Evolutionary conservation across 2,888 invertebrate genomes (phyloP).

Genomic region (Pyralis farinalis): DNA sequence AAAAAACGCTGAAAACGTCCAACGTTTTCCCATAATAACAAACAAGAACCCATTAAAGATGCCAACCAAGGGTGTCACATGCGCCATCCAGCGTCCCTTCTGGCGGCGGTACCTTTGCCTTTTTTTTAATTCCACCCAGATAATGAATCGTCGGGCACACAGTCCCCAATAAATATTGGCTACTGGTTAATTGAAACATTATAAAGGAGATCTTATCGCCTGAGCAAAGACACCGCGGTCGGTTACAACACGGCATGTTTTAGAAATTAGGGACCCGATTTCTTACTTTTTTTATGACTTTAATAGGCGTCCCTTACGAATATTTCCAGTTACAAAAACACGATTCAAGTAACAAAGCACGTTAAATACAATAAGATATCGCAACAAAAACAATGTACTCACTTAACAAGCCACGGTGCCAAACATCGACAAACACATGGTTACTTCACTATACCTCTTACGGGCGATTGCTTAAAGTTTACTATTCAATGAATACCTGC

Average conservation of each 20-base stretch:
- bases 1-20: too few relatives aligned
- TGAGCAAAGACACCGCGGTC: constrained; percentile 57
- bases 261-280: constrained; percentile 39
- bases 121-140: constrained; percentile 50
- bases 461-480: neutral
- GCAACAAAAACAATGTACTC: constrained; percentile 57
- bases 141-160: constrained; percentile 57
- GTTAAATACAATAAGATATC: constrained; percentile 45
- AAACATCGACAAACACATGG: constrained; percentile 24
- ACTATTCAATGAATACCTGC: neutral
- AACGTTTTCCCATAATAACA: neutral
- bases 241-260: constrained; percentile 41
- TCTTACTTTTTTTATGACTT: constrained; percentile 22
- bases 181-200: constrained; percentile 81
- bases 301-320: constrained; percentile 13
- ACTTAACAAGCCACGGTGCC: constrained; percentile 62
- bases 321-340: constrained; percentile 32
- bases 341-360: constrained; percentile 42
- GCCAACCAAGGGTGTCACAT: constrained; percentile 14
- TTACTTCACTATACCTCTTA: neutral
- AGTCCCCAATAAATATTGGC: constrained; percentile 74
- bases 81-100: constrained; percentile 20
- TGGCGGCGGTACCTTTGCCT: constrained; percentile 43
- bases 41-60: constrained; percentile 7
- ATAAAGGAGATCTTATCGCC: constrained; percentile 70